These are phyloP conservation scores for Parauchenoglanis punctatus DNA, from an alignment of 2,797 vertebrate genomes.

Conservation along the genomic window DNA sequence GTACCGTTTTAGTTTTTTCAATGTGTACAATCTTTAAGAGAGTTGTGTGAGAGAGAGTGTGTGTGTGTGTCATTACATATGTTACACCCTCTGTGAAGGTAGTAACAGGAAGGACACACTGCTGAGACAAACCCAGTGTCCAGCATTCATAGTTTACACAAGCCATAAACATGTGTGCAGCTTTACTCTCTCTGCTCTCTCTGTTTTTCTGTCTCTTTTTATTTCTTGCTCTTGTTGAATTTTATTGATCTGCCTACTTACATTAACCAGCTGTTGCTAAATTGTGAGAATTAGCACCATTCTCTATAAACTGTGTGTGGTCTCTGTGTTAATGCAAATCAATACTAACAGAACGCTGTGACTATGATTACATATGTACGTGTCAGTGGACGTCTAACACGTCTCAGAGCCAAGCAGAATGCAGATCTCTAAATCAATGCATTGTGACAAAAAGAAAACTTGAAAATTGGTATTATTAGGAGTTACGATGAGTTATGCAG, in stretches of 20 bases:
- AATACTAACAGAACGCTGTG: neutral
- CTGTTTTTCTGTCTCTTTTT: conserved; percentile 22
- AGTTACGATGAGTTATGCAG: conserved; percentile 66
- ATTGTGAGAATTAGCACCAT: conserved; percentile 1
- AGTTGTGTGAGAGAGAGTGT: neutral
- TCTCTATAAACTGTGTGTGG: neutral
- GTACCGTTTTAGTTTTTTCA: too few relatives aligned
- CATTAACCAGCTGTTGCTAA: conserved; percentile 26
- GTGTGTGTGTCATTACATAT: conserved; percentile 37
- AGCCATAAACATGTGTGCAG: conserved; percentile 80
- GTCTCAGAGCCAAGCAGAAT: neutral
- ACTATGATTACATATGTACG: neutral
- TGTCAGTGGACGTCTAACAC: neutral
- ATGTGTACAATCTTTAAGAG: too few relatives aligned
- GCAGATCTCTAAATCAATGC: neutral
- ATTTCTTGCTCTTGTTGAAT: conserved; percentile 32
- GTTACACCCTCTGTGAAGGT: neutral
- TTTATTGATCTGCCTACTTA: conserved; percentile 44
- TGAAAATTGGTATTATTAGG: neutral
- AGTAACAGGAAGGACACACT: conserved; percentile 38
- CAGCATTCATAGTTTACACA: conserved; percentile 80
- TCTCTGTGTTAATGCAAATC: neutral
- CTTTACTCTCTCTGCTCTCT: conserved; percentile 29
- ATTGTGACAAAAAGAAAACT: neutral
- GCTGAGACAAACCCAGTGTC: conserved; percentile 60